Conservation (phyloP, 2,888 invertebrate genomes). For the Omphaloscelis lunosa region DNA sequence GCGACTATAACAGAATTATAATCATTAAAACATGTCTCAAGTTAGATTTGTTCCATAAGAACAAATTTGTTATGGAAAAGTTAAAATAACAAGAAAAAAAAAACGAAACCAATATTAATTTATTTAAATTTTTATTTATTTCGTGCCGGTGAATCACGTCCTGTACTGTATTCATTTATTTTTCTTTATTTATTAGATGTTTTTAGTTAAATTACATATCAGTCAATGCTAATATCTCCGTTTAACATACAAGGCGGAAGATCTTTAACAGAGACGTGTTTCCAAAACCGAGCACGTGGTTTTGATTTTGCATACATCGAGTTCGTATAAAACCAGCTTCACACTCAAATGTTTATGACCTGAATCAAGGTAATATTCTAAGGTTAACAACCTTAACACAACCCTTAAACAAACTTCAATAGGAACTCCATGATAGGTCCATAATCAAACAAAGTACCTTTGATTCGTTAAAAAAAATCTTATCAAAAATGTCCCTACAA, state of each 20-base stretch:
- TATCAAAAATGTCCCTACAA: conserved; percentile 54
- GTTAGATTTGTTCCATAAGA: too few species aligned
- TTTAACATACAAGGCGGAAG: neutral
- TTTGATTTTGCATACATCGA: conserved; percentile 27
- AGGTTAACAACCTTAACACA: conserved; percentile 40
- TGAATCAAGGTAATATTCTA: conserved; percentile 40
- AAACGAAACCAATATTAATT: too few species aligned
- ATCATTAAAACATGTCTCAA: too few species aligned
- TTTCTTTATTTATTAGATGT: neutral
- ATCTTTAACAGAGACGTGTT: too few species aligned
- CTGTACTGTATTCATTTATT: neutral
- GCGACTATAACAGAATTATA: too few species aligned
- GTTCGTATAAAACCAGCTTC: conserved; percentile 4
- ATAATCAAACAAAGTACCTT: conserved; percentile 30
- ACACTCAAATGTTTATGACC: conserved; percentile 8
- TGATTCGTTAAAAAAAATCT: conserved; percentile 32
- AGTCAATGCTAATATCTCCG: neutral
- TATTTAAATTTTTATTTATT: too few species aligned
- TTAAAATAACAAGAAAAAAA: too few species aligned
- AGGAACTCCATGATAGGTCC: neutral
- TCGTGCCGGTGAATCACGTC: too few species aligned
- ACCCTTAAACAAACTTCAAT: conserved; percentile 20
- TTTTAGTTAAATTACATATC: too few species aligned
- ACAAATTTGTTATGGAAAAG: too few species aligned
- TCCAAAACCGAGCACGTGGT: conserved; percentile 13